Conservation (phyloP, 92 coral and sea anemone species). For the Zoanthus sansibaricus region DNA sequence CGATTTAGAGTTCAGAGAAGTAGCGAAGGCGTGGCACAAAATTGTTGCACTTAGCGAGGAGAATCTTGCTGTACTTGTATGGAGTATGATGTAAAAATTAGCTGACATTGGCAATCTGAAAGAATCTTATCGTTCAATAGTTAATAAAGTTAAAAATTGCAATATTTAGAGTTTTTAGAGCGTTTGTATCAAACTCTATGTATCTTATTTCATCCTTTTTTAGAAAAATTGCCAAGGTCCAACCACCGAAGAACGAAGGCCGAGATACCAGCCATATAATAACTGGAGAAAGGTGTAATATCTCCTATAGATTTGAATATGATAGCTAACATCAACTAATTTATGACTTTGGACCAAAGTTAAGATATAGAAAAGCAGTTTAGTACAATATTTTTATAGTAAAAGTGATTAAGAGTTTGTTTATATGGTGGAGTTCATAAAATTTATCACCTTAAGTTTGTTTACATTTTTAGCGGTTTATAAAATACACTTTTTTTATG, state of each 20-base stretch:
- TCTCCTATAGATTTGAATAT: not conserved
- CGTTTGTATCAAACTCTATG: not conserved
- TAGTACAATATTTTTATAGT: too few species aligned
- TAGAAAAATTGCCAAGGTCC: slow-evolving; percentile 9
- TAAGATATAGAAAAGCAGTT: too few species aligned
- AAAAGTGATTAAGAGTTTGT: not conserved
- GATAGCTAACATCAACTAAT: not conserved
- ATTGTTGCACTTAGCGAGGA: too few species aligned
- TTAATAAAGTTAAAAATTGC: not conserved
- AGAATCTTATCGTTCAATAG: not conserved
- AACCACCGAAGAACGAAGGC: slow-evolving; percentile 28
- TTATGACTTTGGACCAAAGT: too few species aligned
- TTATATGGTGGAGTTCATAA: not conserved
- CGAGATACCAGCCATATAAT: slow-evolving; percentile 33
- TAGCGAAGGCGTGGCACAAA: too few species aligned
- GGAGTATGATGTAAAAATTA: too few species aligned
- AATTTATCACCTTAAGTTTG: not conserved
- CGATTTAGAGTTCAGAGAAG: too few species aligned
- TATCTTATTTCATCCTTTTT: not conserved
- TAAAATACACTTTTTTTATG: not conserved
- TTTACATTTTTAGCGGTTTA: not conserved
- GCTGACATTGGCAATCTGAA: too few species aligned
- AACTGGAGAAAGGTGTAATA: not conserved
- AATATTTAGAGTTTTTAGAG: not conserved
- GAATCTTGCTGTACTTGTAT: too few species aligned